Evolutionary conservation across 64 coral and sea anemone species (phyloP).

Genomic region (Anthopleura sola): DNA sequence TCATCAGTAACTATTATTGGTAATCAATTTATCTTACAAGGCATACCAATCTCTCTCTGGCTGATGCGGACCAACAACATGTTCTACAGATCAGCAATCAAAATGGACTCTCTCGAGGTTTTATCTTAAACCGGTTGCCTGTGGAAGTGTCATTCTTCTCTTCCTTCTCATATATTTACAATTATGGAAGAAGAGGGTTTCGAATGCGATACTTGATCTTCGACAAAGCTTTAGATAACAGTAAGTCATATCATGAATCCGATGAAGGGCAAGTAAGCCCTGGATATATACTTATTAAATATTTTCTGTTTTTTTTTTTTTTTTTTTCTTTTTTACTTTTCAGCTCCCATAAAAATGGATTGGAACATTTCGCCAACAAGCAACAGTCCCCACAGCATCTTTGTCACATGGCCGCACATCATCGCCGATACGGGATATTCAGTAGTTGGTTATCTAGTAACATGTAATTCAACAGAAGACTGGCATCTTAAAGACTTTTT

Average conservation of each 20-base stretch:
- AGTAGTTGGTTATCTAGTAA: neutral
- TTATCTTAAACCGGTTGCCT: neutral
- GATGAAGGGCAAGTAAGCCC: no score
- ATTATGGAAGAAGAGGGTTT: neutral
- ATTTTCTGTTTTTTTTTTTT: no score
- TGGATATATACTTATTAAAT: no score
- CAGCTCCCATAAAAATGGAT: neutral
- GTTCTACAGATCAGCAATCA: neutral
- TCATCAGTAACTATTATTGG: no score
- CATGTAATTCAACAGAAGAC: neutral
- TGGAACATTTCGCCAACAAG: neutral
- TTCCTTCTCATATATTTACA: neutral
- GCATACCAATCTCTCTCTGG: neutral
- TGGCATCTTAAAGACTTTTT: neutral
- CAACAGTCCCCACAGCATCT: neutral
- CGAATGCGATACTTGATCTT: neutral
- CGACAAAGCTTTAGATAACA: neutral
- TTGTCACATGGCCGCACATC: neutral
- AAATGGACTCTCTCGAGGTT: neutral
- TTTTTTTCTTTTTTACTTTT: neutral
- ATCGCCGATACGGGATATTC: neutral
- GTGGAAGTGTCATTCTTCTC: neutral
- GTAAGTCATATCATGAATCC: neutral
- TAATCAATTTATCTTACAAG: neutral
- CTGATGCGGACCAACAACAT: neutral